Percentiles rank a stretch among this genome's conserved stretches.
Evolutionary conservation across 2,888 invertebrate genomes (phyloP).

Genomic region (Bombylius discolor): DNA sequence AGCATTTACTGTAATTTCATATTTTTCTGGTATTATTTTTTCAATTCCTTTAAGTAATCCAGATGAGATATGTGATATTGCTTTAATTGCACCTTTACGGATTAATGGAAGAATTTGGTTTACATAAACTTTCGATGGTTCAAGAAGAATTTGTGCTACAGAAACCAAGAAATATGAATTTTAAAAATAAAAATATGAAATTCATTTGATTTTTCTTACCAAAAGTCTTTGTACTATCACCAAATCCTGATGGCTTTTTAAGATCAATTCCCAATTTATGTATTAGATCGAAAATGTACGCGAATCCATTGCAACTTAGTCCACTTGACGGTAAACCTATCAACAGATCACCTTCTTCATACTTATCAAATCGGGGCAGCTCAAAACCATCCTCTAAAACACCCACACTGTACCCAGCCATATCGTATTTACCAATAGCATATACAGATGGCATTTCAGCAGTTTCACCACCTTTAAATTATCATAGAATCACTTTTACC

Average conservation of each 20-base stretch:
- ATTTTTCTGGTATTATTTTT: conserved; percentile 57
- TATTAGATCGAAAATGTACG: conserved; percentile 70
- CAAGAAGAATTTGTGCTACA: background rate
- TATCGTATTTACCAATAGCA: conserved; percentile 72
- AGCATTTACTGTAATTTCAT: conserved; percentile 58
- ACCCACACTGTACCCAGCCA: conserved; percentile 93
- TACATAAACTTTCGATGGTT: conserved; percentile 81
- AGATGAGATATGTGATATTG: conserved; percentile 86
- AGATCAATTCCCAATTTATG: conserved; percentile 50
- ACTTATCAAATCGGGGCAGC: conserved; percentile 53
- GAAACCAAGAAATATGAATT: background rate
- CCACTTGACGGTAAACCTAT: conserved; percentile 83
- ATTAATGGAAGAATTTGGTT: conserved; percentile 58
- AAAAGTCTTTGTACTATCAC: conserved; percentile 40
- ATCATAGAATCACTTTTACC: background rate
- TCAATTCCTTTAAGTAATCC: conserved; percentile 83
- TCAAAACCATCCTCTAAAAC: conserved; percentile 63
- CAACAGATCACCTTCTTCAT: conserved; percentile 63
- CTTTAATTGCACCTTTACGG: conserved; percentile 60
- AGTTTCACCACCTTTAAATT: conserved; percentile 62
- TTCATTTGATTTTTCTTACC: conserved; percentile 35
- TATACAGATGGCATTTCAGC: conserved; percentile 98
- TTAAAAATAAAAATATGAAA: background rate
- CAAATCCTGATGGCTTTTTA: conserved; percentile 43
- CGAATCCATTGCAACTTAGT: conserved; percentile 90